phyloP scores from a whole-genome alignment of 2,888 invertebrate genomes.

The Escarpia spicata region DNA sequence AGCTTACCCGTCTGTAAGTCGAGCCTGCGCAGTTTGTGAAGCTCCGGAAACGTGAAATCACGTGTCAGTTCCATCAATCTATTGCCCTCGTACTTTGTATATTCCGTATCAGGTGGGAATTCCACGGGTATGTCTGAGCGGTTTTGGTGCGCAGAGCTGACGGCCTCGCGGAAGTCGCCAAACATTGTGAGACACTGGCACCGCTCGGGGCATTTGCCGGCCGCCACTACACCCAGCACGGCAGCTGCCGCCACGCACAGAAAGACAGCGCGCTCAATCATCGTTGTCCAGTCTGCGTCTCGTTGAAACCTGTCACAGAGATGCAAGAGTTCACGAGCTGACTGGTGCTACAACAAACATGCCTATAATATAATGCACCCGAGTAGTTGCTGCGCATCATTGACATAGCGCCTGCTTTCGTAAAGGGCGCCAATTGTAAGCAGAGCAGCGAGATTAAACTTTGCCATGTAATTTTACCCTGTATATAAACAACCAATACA shows the following conservation, averaged over 20 bases:
- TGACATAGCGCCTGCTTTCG: too few relatives aligned
- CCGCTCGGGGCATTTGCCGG: background rate
- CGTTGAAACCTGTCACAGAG: background rate
- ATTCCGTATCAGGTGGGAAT: conserved; percentile 35
- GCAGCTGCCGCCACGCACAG: background rate
- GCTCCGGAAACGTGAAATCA: conserved; percentile 25
- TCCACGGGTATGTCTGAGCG: conserved; percentile 17
- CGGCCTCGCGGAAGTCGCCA: background rate
- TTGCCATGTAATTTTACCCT: background rate
- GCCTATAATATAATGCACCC: too few relatives aligned
- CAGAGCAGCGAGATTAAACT: too few relatives aligned
- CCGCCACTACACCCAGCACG: background rate
- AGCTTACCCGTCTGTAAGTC: conserved; percentile 30
- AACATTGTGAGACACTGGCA: background rate
- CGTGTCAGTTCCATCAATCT: conserved; percentile 22
- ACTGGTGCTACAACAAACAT: too few relatives aligned
- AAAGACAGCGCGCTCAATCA: background rate
- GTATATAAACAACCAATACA: background rate
- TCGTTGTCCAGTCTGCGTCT: background rate
- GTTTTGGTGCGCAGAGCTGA: background rate
- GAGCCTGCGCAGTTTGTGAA: conserved; percentile 30
- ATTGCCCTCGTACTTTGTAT: conserved; percentile 32
- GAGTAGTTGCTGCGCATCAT: too few relatives aligned
- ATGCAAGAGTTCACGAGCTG: background rate
- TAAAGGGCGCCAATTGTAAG: background rate